Percentiles rank a stretch among this genome's conserved stretches.
phyloP scores from a whole-genome alignment of 37 sponge, comb jelly and placozoan species.

The Agelas oroides region DNA sequence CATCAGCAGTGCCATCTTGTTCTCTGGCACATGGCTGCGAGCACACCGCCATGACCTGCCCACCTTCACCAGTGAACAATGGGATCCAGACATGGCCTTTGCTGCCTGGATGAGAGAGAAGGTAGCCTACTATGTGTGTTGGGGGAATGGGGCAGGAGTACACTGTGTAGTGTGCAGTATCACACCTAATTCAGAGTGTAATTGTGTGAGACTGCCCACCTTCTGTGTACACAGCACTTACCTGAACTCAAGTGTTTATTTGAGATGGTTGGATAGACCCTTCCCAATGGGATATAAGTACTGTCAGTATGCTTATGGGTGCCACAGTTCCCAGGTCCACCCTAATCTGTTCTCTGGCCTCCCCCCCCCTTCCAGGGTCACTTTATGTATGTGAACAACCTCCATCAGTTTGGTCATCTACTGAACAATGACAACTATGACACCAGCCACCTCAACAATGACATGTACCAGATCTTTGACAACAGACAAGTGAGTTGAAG shows the following conservation, averaged over 20 bases:
- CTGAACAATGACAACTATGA: slow-evolving; percentile 72
- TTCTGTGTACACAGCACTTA: background rate
- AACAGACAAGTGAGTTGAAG: slow-evolving; percentile 80
- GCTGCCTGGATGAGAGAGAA: slow-evolving; percentile 76
- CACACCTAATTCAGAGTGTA: too few relatives aligned
- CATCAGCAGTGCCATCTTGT: slow-evolving; percentile 50
- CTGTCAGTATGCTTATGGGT: too few relatives aligned
- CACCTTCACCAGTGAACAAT: slow-evolving; percentile 39
- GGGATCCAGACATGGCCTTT: slow-evolving; percentile 80
- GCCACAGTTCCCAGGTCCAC: too few relatives aligned
- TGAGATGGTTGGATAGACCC: too few relatives aligned
- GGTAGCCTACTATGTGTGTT: too few relatives aligned
- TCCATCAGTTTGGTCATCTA: slow-evolving; percentile 84
- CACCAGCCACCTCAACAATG: slow-evolving; percentile 80
- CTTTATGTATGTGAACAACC: slow-evolving; percentile 90
- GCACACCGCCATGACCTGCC: slow-evolving; percentile 37
- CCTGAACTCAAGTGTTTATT: too few relatives aligned
- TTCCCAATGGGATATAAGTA: too few relatives aligned
- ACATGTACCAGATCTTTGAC: slow-evolving; percentile 89
- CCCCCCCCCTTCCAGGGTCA: slow-evolving; percentile 67
- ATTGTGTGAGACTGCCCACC: slow-evolving; percentile 14
- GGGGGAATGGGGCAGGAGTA: too few relatives aligned
- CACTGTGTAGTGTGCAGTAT: too few relatives aligned
- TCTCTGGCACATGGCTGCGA: slow-evolving; percentile 56
- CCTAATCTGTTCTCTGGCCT: background rate